These are phyloP conservation scores for Crotalus viridis DNA, from an alignment of 2,113 vertebrate genomes.

Conservation along the genomic window DNA sequence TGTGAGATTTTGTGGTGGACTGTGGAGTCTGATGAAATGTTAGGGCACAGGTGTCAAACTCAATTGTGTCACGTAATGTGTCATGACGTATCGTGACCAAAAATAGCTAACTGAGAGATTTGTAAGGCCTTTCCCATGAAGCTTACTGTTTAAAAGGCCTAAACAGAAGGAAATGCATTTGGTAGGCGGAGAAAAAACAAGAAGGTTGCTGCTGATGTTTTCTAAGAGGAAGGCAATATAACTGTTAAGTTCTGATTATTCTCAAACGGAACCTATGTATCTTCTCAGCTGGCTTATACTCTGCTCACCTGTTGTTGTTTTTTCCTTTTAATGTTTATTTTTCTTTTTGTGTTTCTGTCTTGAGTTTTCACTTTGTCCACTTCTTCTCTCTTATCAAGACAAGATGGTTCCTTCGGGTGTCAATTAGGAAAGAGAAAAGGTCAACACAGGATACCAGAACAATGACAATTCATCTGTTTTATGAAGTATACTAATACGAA, in stretches of 20 bases:
- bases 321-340: not conserved
- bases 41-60: too few relatives aligned
- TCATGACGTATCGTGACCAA: not conserved
- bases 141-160: not conserved
- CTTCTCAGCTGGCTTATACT: not conserved
- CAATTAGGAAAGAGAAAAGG: not conserved
- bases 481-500: not conserved
- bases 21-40: not conserved
- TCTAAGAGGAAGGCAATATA: not conserved
- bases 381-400: not conserved
- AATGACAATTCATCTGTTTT: not conserved
- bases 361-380: not conserved
- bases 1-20: not conserved
- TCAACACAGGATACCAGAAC: not conserved
- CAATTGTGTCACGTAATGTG: too few relatives aligned
- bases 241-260: not conserved
- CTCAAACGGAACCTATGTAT: not conserved
- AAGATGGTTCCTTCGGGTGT: not conserved
- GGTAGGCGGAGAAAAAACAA: not conserved
- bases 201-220: not conserved
- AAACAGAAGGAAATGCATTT: not conserved
- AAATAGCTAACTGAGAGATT: not conserved
- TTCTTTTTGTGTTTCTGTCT: not conserved
- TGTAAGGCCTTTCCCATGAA: not conserved
- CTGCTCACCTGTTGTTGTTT: not conserved